Base-by-base conservation (phyloP, 1,140 invertebrate species). In the Pseudomyrmex flavicornis region DNA sequence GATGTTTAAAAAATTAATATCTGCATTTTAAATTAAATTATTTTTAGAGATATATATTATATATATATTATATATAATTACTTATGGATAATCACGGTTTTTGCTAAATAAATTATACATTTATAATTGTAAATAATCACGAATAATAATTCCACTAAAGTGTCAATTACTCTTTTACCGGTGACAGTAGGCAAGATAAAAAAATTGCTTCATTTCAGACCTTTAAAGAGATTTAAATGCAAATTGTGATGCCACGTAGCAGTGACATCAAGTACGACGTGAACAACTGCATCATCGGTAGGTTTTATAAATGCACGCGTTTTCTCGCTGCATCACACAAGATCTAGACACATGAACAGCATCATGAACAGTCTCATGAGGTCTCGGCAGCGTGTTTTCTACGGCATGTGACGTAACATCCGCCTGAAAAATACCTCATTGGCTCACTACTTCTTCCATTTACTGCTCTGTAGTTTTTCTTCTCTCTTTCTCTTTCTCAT, bases 391-490 rank as follows among this genome's bases (percentile, higher is more conserved):
- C 66, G 44, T 85, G 82, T 88, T 87, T 87, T 87, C 77, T 86
- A 84, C 87, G 68, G 72, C 88, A 85, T 91, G 35, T 35, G 91
- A 93, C 89, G 80, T 72, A 85, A 87, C 91, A 82, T 85, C 91
- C 87, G 86, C 70, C 84, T 76, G 83, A 91, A 88, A 90, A 93
- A 92, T 92, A 83, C 61, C 79, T 69, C 44, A 66, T 85, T 52
- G 79, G 72, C 83, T 91, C 88, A 83, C 89, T 88, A 87, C 66
- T 84, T 88, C 85, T 84, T 85, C 68, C 69, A 88, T 84, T 88
- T 86, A 87, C 50, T 50, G 56, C 69, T 26, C 59, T 85, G 54
- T 73, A 52, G 58, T 76, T 79, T 77, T 82, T 73, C 20, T 48
- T 56, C n/a, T 13, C 48, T 20, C 20, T 59, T 61, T 54, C 46